Evolutionary conservation across 2,797 vertebrate species (phyloP).

Genomic region (Discoglossus pictus): DNA sequence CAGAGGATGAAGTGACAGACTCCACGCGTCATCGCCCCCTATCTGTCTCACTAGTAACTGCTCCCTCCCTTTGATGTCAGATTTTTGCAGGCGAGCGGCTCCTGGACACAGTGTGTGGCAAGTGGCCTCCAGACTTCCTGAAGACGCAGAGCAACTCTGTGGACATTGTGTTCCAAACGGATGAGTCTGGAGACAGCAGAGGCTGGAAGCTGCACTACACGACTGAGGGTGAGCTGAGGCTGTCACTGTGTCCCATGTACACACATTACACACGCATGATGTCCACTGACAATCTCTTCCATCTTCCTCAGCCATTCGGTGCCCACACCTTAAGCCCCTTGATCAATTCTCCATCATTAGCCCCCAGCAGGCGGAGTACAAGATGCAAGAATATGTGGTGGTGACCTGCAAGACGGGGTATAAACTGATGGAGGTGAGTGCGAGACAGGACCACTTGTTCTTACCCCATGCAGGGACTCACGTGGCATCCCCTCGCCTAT

Average conservation of each 20-base stretch:
- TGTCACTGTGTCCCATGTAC: not conserved
- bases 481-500: no score
- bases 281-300: not conserved
- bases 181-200: conserved; percentile 71
- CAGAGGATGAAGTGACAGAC: no score
- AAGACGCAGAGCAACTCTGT: conserved; percentile 70
- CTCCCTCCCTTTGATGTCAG: conserved; percentile 45
- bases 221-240: conserved; percentile 62
- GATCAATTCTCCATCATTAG: conserved; percentile 70
- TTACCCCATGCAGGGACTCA: no score
- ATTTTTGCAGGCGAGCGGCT: conserved; percentile 59
- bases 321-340: conserved; percentile 64
- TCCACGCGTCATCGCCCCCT: no score
- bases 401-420: conserved; percentile 70
- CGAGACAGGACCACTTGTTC: not conserved
- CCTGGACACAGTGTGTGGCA: conserved; percentile 69
- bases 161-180: conserved; percentile 70
- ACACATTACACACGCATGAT: not conserved
- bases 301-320: conserved; percentile 63
- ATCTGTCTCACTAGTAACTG: not conserved
- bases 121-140: conserved; percentile 57
- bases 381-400: conserved; percentile 68
- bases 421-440: conserved; percentile 67
- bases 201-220: conserved; percentile 75
- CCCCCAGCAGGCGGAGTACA: conserved; percentile 63